Evolutionary conservation across 2,888 invertebrate species (phyloP).

Genomic region (Apamea anceps): DNA sequence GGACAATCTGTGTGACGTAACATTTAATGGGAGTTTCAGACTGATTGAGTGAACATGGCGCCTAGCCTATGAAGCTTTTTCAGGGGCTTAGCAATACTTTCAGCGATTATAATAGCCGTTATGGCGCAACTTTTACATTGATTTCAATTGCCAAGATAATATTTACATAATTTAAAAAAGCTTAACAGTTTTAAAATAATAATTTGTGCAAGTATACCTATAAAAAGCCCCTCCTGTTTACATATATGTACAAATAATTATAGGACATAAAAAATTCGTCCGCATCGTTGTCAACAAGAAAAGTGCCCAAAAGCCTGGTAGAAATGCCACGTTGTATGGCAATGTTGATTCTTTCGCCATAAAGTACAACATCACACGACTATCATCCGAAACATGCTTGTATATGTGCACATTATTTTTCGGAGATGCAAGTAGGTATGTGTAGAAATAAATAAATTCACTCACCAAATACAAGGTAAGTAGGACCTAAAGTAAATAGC

Average conservation of each 20-base stretch:
- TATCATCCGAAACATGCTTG: neutral
- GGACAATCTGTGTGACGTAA: slow-evolving; percentile 28
- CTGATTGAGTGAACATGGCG: slow-evolving; percentile 43
- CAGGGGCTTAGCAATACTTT: neutral
- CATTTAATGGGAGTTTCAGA: slow-evolving; percentile 18
- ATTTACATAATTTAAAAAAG: neutral
- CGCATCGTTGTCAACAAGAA: neutral
- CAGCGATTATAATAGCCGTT: neutral
- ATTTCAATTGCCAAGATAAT: neutral
- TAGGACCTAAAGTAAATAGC: slow-evolving; percentile 4
- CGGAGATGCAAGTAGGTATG: neutral
- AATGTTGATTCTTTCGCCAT: neutral
- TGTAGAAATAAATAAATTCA: neutral
- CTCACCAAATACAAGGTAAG: neutral
- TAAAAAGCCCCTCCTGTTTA: neutral
- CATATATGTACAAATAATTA: neutral
- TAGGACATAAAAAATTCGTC: neutral
- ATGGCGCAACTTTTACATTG: neutral
- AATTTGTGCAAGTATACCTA: neutral
- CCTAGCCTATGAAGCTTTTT: slow-evolving; percentile 23
- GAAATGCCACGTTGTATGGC: neutral
- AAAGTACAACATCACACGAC: slow-evolving; percentile 3
- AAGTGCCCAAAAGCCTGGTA: neutral
- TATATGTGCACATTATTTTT: neutral
- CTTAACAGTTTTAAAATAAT: neutral